Evolutionary conservation across 2,113 vertebrate species (phyloP).

Genomic region (Anarrhichthys ocellatus): DNA sequence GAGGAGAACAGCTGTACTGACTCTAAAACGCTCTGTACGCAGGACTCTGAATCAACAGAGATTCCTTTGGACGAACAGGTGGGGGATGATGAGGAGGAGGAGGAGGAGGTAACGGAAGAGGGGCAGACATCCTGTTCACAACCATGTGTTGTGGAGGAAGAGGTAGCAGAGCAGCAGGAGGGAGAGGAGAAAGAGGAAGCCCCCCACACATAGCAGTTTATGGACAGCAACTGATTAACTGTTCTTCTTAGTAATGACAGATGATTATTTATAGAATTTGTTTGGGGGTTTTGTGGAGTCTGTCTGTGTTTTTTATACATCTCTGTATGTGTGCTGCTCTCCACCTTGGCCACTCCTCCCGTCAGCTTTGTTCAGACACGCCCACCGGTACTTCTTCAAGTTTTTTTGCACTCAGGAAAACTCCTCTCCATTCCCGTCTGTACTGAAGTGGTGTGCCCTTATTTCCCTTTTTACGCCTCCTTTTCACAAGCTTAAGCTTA

Average conservation of each 20-base stretch:
- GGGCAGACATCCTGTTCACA: constrained; percentile 83
- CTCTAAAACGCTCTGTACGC: constrained; percentile 97
- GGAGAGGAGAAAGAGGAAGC: constrained; percentile 83
- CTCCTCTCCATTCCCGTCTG: constrained; percentile 76
- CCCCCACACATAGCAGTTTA: constrained; percentile 90
- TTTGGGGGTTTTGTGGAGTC: constrained; percentile 67
- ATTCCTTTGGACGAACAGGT: constrained; percentile 95
- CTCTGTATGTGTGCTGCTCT: constrained; percentile 81
- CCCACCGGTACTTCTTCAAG: constrained; percentile 89
- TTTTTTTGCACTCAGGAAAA: constrained; percentile 98
- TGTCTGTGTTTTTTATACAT: constrained; percentile 75
- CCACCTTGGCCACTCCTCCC: constrained; percentile 85
- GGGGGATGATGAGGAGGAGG: constrained; percentile 88
- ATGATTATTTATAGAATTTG: constrained; percentile 83
- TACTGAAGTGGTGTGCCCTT: constrained; percentile 67
- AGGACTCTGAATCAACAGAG: constrained; percentile 98
- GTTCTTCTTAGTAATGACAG: constrained; percentile 84
- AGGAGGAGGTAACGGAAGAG: constrained; percentile 72
- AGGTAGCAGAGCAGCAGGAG: constrained; percentile 83
- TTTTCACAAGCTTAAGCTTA: constrained; percentile 35
- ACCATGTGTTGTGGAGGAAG: constrained; percentile 83
- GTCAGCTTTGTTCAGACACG: constrained; percentile 86
- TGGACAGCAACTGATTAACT: constrained; percentile 74
- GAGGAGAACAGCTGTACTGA: constrained; percentile 94
- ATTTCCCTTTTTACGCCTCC: constrained; percentile 41